Percentiles rank a stretch among this genome's conserved stretches.
Evolutionary conservation across 2,113 vertebrate species (phyloP).

Genomic region (Neofelis nebulosa): DNA sequence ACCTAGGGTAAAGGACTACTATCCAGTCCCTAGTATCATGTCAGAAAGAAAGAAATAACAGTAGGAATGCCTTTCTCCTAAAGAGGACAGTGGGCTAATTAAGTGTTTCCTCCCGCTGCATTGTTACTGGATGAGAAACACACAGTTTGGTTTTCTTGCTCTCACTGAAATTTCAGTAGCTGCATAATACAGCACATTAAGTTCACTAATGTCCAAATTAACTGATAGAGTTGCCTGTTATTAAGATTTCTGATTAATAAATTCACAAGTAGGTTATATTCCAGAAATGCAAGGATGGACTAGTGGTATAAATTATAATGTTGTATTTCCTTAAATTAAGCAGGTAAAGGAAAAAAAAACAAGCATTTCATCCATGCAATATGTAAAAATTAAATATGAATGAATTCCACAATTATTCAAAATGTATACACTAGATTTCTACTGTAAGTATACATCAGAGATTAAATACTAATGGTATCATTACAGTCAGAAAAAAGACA

Average conservation of each 20-base stretch:
- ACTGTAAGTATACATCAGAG: background rate
- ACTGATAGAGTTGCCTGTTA: background rate
- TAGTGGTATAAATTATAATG: background rate
- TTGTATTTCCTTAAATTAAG: background rate
- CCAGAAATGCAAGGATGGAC: background rate
- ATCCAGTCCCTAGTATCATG: background rate
- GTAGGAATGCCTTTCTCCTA: background rate
- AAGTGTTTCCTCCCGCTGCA: background rate
- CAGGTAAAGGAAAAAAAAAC: background rate
- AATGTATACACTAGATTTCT: background rate
- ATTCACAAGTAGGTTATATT: background rate
- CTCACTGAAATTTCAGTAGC: background rate
- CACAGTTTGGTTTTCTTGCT: background rate
- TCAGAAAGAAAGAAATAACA: background rate
- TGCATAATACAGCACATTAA: background rate
- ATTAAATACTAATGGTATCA: background rate
- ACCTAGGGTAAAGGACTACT: background rate
- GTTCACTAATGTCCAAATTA: background rate
- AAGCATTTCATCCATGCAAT: background rate
- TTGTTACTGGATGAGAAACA: background rate
- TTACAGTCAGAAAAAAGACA: background rate
- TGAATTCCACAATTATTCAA: background rate
- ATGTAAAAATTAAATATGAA: background rate
- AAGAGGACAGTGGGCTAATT: background rate
- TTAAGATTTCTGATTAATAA: background rate